Base-by-base conservation (phyloP, 2,888 invertebrate species). In the Keiferia lycopersicella region DNA sequence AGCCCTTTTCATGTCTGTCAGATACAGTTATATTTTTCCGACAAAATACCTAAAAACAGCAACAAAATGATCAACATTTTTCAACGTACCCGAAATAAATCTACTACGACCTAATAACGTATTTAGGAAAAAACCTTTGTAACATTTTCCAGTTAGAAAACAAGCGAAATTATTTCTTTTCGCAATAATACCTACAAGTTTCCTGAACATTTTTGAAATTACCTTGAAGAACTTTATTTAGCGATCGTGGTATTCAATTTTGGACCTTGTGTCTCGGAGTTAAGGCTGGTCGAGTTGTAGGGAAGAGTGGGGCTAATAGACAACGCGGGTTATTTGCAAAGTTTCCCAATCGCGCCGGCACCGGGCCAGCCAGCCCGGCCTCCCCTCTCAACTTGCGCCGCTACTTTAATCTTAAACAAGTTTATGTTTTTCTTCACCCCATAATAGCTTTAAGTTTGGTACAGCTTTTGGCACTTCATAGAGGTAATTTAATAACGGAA, bases 251-350 rank as follows among this genome's bases (percentile, higher is more conserved):
- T 51, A 11, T 34, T 62, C n/a, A 26, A 34, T 61, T 20, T 51
- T 62, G n/a, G 50, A 51, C 53, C 39, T 58, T 62, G 39, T 20
- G 39, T 39, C 18, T 3, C 22, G 12, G 26, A 7, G 51, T 18
- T 39, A 56, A 34, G 34, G 64, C 16, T 22, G 10, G 56, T 57
- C 57, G 51, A 14, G 22, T 57, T 63, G 66, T 64, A 66, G 70
- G 69, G 66, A 65, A 71, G 68, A 65, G 67, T 70, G 68, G 65
- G 58, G 71, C 77, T 82, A 81, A 81, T 80, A 79, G 79, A 80
- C 77, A 79, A 78, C 77, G 73, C 72, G 68, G 74, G 78, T 81
- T 83, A 80, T 81, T 76, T 73, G 75, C 75, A 78, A 83, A 83
- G 74, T 78, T 80, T 71, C 66, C 69, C 78, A 74, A 78, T 79